Conservation (phyloP, 2,797 vertebrate species). For the Melanotaenia parkinsoni region DNA sequence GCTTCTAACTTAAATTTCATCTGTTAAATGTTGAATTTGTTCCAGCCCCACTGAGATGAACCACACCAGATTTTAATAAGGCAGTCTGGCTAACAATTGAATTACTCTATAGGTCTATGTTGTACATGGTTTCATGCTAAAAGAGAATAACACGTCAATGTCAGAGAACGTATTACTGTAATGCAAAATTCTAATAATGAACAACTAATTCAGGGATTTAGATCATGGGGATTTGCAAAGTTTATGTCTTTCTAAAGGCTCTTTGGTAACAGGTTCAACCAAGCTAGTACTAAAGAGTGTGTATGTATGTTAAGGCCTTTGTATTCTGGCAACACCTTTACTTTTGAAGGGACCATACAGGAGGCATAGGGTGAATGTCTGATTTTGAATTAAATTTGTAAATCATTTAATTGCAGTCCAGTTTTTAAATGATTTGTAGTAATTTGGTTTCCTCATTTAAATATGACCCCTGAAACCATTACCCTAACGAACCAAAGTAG, state of each 20-base stretch:
- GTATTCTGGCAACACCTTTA: slow-evolving; percentile 11
- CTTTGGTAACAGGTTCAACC: slow-evolving; percentile 37
- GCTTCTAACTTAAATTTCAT: no score
- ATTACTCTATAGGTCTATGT: neutral
- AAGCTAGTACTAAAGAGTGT: slow-evolving; percentile 22
- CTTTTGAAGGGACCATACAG: neutral
- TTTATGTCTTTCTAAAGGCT: slow-evolving; percentile 22
- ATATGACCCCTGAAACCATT: no score
- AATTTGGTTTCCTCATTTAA: no score
- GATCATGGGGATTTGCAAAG: slow-evolving; percentile 22
- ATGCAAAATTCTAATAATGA: slow-evolving; percentile 23
- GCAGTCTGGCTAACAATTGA: neutral
- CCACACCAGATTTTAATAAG: neutral
- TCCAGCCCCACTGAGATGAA: neutral
- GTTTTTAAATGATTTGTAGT: no score
- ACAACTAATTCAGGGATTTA: slow-evolving; percentile 9
- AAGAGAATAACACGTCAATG: neutral
- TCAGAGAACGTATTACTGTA: slow-evolving; percentile 33
- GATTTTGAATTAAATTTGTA: no score
- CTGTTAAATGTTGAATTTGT: neutral
- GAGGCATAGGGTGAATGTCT: neutral
- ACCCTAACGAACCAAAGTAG: no score
- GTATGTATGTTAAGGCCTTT: neutral
- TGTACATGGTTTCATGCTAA: neutral
- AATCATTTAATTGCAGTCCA: no score